phyloP scores from a whole-genome alignment of 2,888 invertebrate genomes.

The Cheilosia vernalis region DNA sequence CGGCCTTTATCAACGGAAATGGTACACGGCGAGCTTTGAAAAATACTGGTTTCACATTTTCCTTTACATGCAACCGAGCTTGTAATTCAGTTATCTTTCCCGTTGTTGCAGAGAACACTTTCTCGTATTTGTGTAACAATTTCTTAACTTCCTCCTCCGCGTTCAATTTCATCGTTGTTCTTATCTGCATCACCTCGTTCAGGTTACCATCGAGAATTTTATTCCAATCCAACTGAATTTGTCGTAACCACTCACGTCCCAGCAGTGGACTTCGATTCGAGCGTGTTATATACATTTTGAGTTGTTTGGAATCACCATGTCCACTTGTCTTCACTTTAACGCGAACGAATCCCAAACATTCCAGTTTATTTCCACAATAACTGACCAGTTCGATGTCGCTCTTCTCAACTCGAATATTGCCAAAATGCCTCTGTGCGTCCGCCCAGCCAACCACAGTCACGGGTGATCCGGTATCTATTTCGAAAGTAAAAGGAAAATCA shows the following conservation, averaged over 20 bases:
- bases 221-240: constrained; percentile 20
- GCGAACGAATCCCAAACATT: neutral
- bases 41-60: constrained; percentile 16
- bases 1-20: constrained; percentile 69
- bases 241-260: constrained; percentile 24
- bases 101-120: constrained; percentile 42
- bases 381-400: too few relatives aligned
- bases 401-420: too few relatives aligned
- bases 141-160: constrained; percentile 10
- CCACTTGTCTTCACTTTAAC: too few relatives aligned
- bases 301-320: too few relatives aligned
- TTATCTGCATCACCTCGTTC: constrained; percentile 33
- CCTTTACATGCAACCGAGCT: constrained; percentile 68
- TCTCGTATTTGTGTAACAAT: constrained; percentile 40
- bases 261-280: neutral
- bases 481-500: too few relatives aligned
- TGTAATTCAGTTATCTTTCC: constrained; percentile 38
- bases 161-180: neutral
- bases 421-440: too few relatives aligned
- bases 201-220: constrained; percentile 22
- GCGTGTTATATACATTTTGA: too few relatives aligned
- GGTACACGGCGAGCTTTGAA: constrained; percentile 60
- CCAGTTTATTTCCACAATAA: too few relatives aligned
- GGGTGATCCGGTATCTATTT: too few relatives aligned
- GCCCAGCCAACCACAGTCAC: too few relatives aligned